A percentile compares a stretch with the other conserved stretches of the same genome.
These are phyloP conservation scores for Acronicta leporina DNA, from an alignment of 2,888 invertebrate genomes.

Conservation along the genomic window DNA sequence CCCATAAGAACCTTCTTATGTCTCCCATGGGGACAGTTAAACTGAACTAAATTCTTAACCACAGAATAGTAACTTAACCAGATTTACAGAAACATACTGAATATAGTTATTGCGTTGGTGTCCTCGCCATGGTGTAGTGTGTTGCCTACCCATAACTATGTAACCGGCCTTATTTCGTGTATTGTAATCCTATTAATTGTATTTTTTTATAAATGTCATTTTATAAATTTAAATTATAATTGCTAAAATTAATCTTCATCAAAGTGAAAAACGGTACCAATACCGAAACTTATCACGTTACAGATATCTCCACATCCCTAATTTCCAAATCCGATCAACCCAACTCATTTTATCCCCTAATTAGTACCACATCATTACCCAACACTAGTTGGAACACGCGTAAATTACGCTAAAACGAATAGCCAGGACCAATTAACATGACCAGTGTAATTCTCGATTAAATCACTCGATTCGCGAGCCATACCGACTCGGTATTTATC, in stretches of 20 bases:
- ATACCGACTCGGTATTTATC: conserved; percentile 73
- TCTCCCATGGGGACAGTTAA: neutral
- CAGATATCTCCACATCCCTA: conserved; percentile 23
- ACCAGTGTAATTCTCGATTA: conserved; percentile 60
- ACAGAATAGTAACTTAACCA: neutral
- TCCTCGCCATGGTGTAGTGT: too few relatives aligned
- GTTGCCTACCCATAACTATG: neutral
- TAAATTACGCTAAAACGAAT: conserved; percentile 54
- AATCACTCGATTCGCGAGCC: conserved; percentile 70
- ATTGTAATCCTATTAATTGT: too few relatives aligned
- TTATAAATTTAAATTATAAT: too few relatives aligned
- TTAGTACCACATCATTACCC: conserved; percentile 51
- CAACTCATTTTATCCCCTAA: conserved; percentile 48
- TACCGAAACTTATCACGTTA: conserved; percentile 1
- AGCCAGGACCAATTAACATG: conserved; percentile 54
- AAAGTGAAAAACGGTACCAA: neutral
- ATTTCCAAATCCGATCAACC: conserved; percentile 28
- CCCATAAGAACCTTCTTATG: neutral
- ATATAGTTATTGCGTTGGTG: too few relatives aligned
- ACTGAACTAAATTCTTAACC: neutral
- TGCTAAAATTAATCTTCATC: too few relatives aligned
- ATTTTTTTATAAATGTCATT: too few relatives aligned
- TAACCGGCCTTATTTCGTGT: too few relatives aligned
- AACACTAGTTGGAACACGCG: conserved; percentile 45
- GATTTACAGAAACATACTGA: too few relatives aligned